Evolutionary conservation across 2,797 vertebrate genomes (phyloP).

Genomic region (Cyclopterus lumpus): DNA sequence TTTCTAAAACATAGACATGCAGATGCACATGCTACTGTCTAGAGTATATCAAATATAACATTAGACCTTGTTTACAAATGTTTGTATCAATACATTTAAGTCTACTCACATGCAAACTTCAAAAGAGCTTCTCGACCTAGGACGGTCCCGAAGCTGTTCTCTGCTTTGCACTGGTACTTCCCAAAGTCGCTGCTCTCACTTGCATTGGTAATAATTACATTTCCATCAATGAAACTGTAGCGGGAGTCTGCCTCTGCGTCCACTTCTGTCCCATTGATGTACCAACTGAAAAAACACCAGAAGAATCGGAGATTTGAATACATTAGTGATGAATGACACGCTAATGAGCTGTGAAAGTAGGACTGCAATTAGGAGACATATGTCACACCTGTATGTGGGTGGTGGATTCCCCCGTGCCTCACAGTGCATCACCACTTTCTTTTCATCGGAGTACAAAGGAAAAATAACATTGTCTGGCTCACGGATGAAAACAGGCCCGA

Average conservation of each 20-base stretch:
- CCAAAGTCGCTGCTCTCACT: conserved; percentile 89
- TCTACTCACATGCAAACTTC: conserved; percentile 96
- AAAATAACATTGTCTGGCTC: conserved; percentile 93
- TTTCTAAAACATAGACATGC: background rate
- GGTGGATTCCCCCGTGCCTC: conserved; percentile 90
- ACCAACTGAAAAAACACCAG: conserved; percentile 86
- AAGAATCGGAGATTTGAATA: conserved; percentile 26
- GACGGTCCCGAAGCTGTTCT: conserved; percentile 89
- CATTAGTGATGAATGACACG: conserved; percentile 20
- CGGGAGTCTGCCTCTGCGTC: conserved; percentile 88
- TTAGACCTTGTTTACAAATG: background rate
- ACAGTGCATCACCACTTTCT: conserved; percentile 92
- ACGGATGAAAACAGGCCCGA: conserved; percentile 91
- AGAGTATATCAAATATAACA: background rate
- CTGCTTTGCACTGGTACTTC: conserved; percentile 91
- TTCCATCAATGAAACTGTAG: conserved; percentile 91
- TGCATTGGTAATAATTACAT: conserved; percentile 90
- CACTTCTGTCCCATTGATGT: conserved; percentile 91
- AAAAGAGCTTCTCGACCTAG: conserved; percentile 90
- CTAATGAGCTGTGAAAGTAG: conserved; percentile 29
- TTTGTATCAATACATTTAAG: background rate
- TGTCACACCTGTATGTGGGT: conserved; percentile 90
- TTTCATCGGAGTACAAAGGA: conserved; percentile 91
- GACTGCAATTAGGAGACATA: conserved; percentile 21
- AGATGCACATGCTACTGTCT: background rate